Percentiles rank a stretch among this genome's conserved stretches.
These are phyloP conservation scores for Theristus sp. DNA, from an alignment of 2,888 invertebrate genomes.

Conservation along the genomic window DNA sequence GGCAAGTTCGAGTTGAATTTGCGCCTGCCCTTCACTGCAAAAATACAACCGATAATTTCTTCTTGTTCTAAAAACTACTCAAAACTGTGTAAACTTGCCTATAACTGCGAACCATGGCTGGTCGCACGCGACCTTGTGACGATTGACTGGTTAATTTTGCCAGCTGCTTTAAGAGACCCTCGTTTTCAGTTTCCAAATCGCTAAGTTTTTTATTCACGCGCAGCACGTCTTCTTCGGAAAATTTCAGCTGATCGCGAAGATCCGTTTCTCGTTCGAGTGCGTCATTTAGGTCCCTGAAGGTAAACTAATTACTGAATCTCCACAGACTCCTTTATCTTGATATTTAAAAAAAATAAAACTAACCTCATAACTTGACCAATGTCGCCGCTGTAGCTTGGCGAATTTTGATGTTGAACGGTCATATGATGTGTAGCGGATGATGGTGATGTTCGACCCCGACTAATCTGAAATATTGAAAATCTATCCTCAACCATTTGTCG, in stretches of 20 bases:
- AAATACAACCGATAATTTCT: background rate
- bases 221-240: slow-evolving; percentile 70
- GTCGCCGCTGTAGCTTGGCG: background rate
- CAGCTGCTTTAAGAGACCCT: slow-evolving; percentile 77
- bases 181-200: slow-evolving; percentile 88
- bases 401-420: background rate
- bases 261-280: slow-evolving; percentile 81
- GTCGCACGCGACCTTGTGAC: slow-evolving; percentile 28
- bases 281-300: slow-evolving; percentile 63
- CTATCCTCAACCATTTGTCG: too few relatives aligned
- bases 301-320: background rate
- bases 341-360: background rate
- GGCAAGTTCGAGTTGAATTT: slow-evolving; percentile 33
- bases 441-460: too few relatives aligned
- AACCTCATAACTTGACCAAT: background rate
- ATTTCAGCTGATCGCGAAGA: slow-evolving; percentile 69
- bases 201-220: slow-evolving; percentile 69
- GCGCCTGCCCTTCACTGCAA: slow-evolving; percentile 26
- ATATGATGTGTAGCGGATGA: background rate
- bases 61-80: background rate
- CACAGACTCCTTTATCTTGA: background rate
- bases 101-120: slow-evolving; percentile 14
- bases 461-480: too few relatives aligned
- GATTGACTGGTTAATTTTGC: slow-evolving; percentile 66
- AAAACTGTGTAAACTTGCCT: slow-evolving; percentile 10